phyloP scores from a whole-genome alignment of 2,797 vertebrate species.

The Diceros bicornis region DNA sequence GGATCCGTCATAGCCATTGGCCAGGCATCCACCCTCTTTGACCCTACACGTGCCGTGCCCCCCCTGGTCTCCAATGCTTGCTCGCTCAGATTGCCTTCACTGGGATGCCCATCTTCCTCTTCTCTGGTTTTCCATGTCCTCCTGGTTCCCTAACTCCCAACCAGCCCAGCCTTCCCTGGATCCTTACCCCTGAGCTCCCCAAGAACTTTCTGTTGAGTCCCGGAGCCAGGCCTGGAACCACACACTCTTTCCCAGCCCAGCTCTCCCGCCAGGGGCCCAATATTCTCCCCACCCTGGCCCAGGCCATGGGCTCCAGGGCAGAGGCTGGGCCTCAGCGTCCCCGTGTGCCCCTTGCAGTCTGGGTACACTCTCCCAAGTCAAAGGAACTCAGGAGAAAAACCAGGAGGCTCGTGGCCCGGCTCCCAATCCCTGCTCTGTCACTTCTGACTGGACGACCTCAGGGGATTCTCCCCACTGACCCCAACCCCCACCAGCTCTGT shows the following conservation, averaged over 20 bases:
- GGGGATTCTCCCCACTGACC: not conserved
- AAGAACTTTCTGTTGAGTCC: not conserved
- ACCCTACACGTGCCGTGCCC: rapidly evolving
- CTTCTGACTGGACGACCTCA: not conserved
- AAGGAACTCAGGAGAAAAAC: not conserved
- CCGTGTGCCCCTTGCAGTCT: not conserved
- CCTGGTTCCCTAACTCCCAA: not conserved
- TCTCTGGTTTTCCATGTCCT: not conserved
- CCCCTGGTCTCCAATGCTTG: not conserved
- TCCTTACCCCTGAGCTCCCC: not conserved
- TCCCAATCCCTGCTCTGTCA: not conserved
- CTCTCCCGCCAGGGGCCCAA: not conserved
- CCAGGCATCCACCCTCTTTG: rapidly evolving
- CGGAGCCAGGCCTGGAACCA: not conserved
- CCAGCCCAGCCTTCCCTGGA: not conserved
- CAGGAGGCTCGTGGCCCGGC: not conserved
- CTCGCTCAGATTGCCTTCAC: not conserved
- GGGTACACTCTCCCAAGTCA: not conserved
- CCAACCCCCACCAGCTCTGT: not conserved
- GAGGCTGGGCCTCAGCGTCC: rapidly evolving
- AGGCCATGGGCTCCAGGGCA: not conserved
- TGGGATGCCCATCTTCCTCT: not conserved
- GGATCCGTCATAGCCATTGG: not conserved
- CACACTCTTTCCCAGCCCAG: not conserved
- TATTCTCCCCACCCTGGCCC: not conserved